Conservation (phyloP, 2,797 vertebrate species). For the Bovichtus diacanthus region DNA sequence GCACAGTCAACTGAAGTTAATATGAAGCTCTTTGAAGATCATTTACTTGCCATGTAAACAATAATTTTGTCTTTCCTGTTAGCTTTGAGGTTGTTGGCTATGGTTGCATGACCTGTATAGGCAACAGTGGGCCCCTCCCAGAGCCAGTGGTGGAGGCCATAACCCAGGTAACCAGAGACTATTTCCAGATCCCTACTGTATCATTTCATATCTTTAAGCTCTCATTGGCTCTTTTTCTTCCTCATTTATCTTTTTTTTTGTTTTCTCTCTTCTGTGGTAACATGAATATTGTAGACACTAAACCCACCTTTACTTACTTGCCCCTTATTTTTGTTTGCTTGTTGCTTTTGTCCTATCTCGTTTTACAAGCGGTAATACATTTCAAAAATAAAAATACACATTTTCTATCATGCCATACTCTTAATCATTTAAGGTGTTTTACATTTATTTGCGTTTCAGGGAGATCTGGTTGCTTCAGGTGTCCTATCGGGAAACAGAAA, state of each 20-base stretch:
- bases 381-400: neutral
- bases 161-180: slow-evolving; percentile 86
- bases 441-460: slow-evolving; percentile 76
- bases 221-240: neutral
- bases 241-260: neutral
- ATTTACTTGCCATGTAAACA: neutral
- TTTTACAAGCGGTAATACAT: neutral
- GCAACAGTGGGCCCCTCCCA: slow-evolving; percentile 96
- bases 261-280: neutral
- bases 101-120: slow-evolving; percentile 99
- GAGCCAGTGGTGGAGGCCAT: slow-evolving; percentile 95
- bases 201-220: neutral
- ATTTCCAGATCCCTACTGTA: neutral
- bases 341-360: neutral
- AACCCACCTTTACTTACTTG: neutral
- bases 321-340: neutral
- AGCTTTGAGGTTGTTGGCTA: slow-evolving; percentile 99
- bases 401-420: neutral
- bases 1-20: neutral
- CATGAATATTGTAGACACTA: neutral
- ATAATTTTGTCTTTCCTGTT: slow-evolving; percentile 10
- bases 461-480: slow-evolving; percentile 93
- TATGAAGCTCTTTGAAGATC: neutral
- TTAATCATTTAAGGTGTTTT: neutral
- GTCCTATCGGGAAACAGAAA: slow-evolving; percentile 97